phyloP scores from a whole-genome alignment of 1,140 invertebrate genomes.

The Drosophila eugracilis region DNA sequence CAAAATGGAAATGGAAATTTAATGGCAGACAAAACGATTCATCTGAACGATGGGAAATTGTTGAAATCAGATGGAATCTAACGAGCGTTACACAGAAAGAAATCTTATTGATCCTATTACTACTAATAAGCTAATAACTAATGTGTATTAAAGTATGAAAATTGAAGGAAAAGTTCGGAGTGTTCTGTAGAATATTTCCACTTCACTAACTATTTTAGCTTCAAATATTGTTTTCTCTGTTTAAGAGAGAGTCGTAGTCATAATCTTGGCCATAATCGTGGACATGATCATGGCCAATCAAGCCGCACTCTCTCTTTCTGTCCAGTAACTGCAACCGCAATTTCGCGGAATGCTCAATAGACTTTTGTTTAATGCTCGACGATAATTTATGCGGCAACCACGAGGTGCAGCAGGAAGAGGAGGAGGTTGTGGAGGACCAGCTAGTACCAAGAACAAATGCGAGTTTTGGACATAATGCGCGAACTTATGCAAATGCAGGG shows the following conservation, averaged over 20 bases:
- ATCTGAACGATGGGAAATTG: slow-evolving; percentile 68
- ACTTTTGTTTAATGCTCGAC: slow-evolving; percentile 66
- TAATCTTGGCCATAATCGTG: slow-evolving; percentile 26
- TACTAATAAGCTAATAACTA: no score
- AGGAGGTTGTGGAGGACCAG: slow-evolving; percentile 10
- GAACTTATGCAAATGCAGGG: slow-evolving; percentile 77
- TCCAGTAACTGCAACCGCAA: slow-evolving; percentile 67
- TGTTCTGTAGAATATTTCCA: not conserved
- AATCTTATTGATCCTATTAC: not conserved
- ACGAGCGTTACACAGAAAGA: slow-evolving; percentile 11
- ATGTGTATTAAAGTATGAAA: no score
- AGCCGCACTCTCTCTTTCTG: slow-evolving; percentile 68
- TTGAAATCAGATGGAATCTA: slow-evolving; percentile 45
- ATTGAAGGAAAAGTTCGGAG: no score
- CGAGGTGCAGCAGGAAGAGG: slow-evolving; percentile 5
- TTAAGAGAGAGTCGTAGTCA: slow-evolving; percentile 14
- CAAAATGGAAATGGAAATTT: slow-evolving; percentile 74
- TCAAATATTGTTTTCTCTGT: slow-evolving; percentile 8
- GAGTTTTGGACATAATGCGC: slow-evolving; percentile 82
- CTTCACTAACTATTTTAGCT: no score
- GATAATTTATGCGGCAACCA: slow-evolving; percentile 70
- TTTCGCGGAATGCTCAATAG: slow-evolving; percentile 62
- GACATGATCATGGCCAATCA: slow-evolving; percentile 45
- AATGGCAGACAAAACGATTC: slow-evolving; percentile 73
- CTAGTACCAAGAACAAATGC: slow-evolving; percentile 76